Evolutionary conservation across 2,888 invertebrate genomes (phyloP), one percentile per base, ranked within the genome.

Genomic region (Ophraella communa): DNA sequence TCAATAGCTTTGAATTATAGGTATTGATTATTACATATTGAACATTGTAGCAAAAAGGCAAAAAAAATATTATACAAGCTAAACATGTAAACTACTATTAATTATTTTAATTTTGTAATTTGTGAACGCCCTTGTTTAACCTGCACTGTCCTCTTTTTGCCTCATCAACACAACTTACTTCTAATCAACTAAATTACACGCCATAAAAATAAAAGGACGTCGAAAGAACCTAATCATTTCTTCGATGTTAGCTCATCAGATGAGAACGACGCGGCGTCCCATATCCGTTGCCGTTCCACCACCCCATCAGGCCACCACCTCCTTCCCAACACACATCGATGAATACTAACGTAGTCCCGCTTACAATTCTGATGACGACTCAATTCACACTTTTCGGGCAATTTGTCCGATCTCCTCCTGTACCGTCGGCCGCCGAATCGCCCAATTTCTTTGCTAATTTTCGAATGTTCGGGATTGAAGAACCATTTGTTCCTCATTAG

Each of bases 61-160:
- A n/a, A n/a, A n/a, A n/a, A n/a, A n/a, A n/a, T n/a, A n/a, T n/a
- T n/a, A n/a, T n/a, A n/a, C n/a, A n/a, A n/a, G n/a, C n/a, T n/a
- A n/a, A n/a, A n/a, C n/a, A n/a, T n/a, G n/a, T n/a, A n/a, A n/a
- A n/a, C n/a, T n/a, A n/a, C n/a, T n/a, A n/a, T n/a, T n/a, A n/a
- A n/a, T n/a, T n/a, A n/a, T 47, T 47, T 20, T 7, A 1, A 35
- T 5, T n/a, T 44, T n/a, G 11, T 45, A 45, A 18, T 45, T 8
- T 54, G n/a, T 42, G 10, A 44, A 52, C 60, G 60, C 52, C 52
- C 10, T 18, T 60, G 60, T 8, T 27, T 51, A 71, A 71, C 69
- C 71, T 68, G 68, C 69, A 67, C 67, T 49, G 65, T 61, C 62
- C 65, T 71, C 68, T 69, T 72, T 71, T 42, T 44, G 60, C 42